phyloP scores from a whole-genome alignment of 2,888 invertebrate genomes.

The Latrodectus elegans region DNA sequence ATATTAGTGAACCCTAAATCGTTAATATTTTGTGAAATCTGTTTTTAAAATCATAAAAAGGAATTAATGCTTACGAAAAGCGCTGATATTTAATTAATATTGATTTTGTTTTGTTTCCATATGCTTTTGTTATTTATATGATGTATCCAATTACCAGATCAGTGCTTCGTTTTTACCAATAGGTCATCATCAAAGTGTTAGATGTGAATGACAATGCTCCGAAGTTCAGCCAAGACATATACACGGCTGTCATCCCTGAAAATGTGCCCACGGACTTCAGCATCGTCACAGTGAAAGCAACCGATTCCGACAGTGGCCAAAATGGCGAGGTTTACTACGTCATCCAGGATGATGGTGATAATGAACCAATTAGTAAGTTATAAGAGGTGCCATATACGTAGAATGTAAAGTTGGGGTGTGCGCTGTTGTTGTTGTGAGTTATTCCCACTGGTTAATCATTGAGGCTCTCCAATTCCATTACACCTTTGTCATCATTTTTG shows the following conservation, averaged over 20 bases:
- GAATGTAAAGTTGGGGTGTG: too few relatives aligned
- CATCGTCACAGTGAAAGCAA: conserved; percentile 77
- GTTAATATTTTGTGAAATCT: too few relatives aligned
- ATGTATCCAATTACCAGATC: neutral
- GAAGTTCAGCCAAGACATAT: conserved; percentile 66
- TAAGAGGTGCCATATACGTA: too few relatives aligned
- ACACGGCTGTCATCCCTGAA: conserved; percentile 68
- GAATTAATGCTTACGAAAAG: too few relatives aligned
- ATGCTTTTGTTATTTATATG: conserved; percentile 22
- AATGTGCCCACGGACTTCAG: conserved; percentile 69
- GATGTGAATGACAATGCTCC: conserved; percentile 87
- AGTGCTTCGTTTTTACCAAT: conserved; percentile 14
- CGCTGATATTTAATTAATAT: neutral
- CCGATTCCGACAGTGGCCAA: conserved; percentile 82
- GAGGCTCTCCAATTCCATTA: too few relatives aligned
- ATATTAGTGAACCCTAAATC: too few relatives aligned
- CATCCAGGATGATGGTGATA: conserved; percentile 42
- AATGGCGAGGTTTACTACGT: conserved; percentile 72
- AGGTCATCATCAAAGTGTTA: conserved; percentile 81
- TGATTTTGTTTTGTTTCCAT: neutral
- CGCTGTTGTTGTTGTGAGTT: too few relatives aligned
- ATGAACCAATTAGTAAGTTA: conserved; percentile 52
- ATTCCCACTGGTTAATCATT: too few relatives aligned
- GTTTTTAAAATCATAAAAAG: too few relatives aligned
- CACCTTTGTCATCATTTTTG: too few relatives aligned